Percentiles rank a stretch among this genome's conserved stretches.
These are phyloP conservation scores for Cryptotis parvus DNA, from an alignment of 2,113 vertebrate species.

Conservation along the genomic window DNA sequence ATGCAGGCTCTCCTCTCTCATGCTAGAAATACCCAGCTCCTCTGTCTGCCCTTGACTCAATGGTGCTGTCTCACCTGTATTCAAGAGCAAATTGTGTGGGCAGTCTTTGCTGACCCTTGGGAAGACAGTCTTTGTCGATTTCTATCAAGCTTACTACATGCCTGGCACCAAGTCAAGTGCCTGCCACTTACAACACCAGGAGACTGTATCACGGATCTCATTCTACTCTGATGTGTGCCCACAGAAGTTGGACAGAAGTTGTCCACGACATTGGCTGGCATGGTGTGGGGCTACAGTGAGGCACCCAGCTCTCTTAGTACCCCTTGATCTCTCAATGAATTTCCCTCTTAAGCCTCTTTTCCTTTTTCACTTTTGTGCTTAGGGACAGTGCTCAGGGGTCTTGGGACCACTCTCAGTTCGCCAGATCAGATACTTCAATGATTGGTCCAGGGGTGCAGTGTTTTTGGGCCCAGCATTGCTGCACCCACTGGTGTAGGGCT, in stretches of 20 bases:
- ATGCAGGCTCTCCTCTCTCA: too few relatives aligned
- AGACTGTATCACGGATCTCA: background rate
- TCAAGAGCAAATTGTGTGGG: background rate
- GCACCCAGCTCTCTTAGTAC: background rate
- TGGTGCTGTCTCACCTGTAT: background rate
- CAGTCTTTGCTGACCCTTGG: background rate
- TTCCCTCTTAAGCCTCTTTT: too few relatives aligned
- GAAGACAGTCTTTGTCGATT: background rate
- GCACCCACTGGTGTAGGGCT: too few relatives aligned
- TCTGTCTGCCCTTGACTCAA: background rate
- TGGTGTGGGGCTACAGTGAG: fast-evolving
- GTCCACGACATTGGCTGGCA: background rate
- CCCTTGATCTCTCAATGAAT: background rate
- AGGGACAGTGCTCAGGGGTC: too few relatives aligned
- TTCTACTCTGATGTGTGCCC: background rate
- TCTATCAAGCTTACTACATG: background rate
- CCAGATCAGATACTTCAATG: too few relatives aligned
- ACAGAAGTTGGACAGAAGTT: background rate
- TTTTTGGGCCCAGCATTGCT: too few relatives aligned
- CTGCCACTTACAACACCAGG: background rate
- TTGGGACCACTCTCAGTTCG: too few relatives aligned
- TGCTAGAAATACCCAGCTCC: background rate
- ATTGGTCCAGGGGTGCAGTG: too few relatives aligned
- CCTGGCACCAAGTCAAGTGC: background rate
- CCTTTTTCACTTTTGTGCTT: too few relatives aligned